These are phyloP conservation scores for Capitulum mitella DNA, from an alignment of 2,888 invertebrate species.

Conservation along the genomic window DNA sequence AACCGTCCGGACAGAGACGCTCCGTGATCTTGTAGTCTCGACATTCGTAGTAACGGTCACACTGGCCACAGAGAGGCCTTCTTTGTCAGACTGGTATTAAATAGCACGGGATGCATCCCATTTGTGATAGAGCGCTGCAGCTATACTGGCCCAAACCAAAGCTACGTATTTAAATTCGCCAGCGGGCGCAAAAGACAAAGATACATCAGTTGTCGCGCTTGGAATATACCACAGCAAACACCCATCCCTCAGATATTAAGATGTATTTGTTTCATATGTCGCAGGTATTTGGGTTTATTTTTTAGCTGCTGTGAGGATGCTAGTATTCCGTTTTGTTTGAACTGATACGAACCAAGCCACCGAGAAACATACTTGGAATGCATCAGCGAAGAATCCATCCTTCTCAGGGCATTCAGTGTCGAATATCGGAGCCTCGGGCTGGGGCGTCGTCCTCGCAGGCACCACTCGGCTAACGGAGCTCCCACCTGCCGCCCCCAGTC, in stretches of 20 bases:
- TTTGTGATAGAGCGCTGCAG: too few relatives aligned
- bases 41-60: conserved; percentile 81
- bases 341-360: too few relatives aligned
- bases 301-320: too few relatives aligned
- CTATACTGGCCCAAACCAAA: too few relatives aligned
- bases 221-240: not conserved
- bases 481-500: not conserved
- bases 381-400: conserved; percentile 75
- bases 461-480: not conserved
- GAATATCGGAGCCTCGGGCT: conserved; percentile 28
- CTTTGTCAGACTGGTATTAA: too few relatives aligned
- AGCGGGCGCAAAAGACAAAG: too few relatives aligned
- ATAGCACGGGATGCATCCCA: too few relatives aligned
- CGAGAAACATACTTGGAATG: conserved; percentile 53
- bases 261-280: not conserved
- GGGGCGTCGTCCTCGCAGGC: not conserved
- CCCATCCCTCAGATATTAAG: not conserved
- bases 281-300: too few relatives aligned
- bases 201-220: not conserved
- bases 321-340: not conserved
- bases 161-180: too few relatives aligned
- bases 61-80: conserved; percentile 49
- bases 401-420: conserved; percentile 62
- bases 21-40: conserved; percentile 61
- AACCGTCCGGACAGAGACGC: conserved; percentile 77